Conservation (phyloP, 2,888 invertebrate genomes). For the Tipula lateralis region DNA sequence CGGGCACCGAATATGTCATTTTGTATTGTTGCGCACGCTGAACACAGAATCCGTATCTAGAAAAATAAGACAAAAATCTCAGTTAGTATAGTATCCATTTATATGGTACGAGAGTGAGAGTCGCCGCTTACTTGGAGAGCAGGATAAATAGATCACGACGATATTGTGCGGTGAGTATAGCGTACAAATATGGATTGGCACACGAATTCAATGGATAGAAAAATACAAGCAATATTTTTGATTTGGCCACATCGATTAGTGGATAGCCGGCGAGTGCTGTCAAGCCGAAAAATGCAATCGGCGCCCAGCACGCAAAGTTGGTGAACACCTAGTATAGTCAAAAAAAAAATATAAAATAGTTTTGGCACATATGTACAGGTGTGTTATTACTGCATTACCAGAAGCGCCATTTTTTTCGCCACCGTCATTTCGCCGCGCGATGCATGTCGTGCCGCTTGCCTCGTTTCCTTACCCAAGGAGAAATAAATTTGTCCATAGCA, state of each 20-base stretch:
- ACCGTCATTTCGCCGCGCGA: constrained; percentile 64
- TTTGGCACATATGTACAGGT: background rate
- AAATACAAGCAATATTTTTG: constrained; percentile 78
- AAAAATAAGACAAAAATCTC: background rate
- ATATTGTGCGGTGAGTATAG: constrained; percentile 83
- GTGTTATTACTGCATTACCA: constrained; percentile 51
- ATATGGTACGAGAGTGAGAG: background rate
- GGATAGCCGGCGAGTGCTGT: constrained; percentile 81
- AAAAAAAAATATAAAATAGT: background rate
- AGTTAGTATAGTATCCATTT: background rate
- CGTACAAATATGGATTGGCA: constrained; percentile 89
- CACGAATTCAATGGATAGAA: constrained; percentile 89
- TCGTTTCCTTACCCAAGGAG: constrained; percentile 67
- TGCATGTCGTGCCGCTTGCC: constrained; percentile 49
- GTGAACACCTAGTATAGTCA: constrained; percentile 60
- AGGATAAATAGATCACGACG: constrained; percentile 67
- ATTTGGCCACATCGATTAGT: constrained; percentile 73
- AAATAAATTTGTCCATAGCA: constrained; percentile 85
- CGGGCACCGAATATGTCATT: constrained; percentile 44
- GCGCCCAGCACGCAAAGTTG: constrained; percentile 79
- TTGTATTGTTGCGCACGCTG: constrained; percentile 52
- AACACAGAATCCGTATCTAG: constrained; percentile 54
- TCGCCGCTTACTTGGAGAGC: constrained; percentile 57
- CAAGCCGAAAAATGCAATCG: constrained; percentile 82
- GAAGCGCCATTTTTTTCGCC: constrained; percentile 85